phyloP scores from a whole-genome alignment of 2,797 vertebrate genomes.

The Sebastes elongatus region DNA sequence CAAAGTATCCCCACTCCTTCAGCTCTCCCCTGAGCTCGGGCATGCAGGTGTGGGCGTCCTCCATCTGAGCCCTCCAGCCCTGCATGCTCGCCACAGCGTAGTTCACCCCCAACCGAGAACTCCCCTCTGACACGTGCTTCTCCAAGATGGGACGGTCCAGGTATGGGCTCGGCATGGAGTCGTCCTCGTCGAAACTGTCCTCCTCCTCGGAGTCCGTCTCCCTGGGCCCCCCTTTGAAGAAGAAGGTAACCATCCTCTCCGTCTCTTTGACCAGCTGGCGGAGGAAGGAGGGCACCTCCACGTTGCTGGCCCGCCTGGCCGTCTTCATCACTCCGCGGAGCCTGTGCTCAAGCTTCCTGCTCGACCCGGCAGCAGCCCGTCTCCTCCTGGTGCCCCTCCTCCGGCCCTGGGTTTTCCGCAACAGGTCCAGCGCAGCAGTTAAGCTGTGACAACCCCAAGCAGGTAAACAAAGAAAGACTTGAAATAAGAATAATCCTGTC shows the following conservation, averaged over 20 bases:
- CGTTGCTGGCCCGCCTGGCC: conserved; percentile 77
- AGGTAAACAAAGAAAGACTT: conserved; percentile 23
- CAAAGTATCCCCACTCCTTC: conserved; percentile 83
- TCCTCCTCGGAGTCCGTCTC: conserved; percentile 50
- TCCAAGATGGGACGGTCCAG: conserved; percentile 78
- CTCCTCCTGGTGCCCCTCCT: conserved; percentile 61
- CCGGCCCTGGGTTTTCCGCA: conserved; percentile 72
- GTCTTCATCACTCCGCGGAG: conserved; percentile 76
- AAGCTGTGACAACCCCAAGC: conserved; percentile 3
- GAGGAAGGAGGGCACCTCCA: conserved; percentile 84
- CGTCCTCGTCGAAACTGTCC: conserved; percentile 54
- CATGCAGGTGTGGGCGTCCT: conserved; percentile 84
- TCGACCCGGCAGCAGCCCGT: conserved; percentile 51
- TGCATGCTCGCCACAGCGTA: conserved; percentile 86
- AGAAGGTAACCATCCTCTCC: conserved; percentile 84
- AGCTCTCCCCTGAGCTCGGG: conserved; percentile 75
- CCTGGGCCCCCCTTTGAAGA: conserved; percentile 77
- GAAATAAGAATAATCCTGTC: not conserved
- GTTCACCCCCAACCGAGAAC: conserved; percentile 61
- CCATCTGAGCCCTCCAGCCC: conserved; percentile 87
- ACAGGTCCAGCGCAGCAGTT: conserved; percentile 75
- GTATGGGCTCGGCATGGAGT: conserved; percentile 72
- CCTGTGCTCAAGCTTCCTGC: conserved; percentile 68
- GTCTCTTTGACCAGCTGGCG: conserved; percentile 83
- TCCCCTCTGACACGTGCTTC: conserved; percentile 78